Evolutionary conservation across 1,140 invertebrate species (phyloP), one percentile per base, ranked within the genome.

Genomic region (Oncopeltus fasciatus): DNA sequence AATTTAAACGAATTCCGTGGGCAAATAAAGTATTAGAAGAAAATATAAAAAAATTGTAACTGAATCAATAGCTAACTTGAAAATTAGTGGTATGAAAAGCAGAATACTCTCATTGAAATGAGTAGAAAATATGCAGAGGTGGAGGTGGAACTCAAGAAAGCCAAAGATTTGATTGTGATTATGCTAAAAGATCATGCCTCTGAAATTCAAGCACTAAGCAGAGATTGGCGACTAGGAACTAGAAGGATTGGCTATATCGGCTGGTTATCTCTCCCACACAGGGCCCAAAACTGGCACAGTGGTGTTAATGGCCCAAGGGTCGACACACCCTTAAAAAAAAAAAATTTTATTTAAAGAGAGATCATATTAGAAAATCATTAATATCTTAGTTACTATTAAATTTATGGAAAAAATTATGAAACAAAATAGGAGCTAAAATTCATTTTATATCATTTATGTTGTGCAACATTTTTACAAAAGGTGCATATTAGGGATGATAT

Each of bases 1-100:
- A 58, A 28, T 20, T 27, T 66, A 14, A 20, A 62, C 38, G 47
- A 62, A 31, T 57, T 66, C 14, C 31, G 44, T 31, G 21, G 11
- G 56, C 57, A 60, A 26, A 46, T 65, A n/a, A 58, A 33, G 14
- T 58, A 58, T 18, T 44, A 65, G 38, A 59, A 67, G 49, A 56
- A 65, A 56, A 65, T 62, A 24, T 16, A 62, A 2, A 46, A 27
- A 20, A 65, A 65, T 44, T 60, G 31, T 18, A 62, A 31, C 43
- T 20, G 56, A 9, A 59, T 65, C 18, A 62, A 65, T 27, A 59
- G 33, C 14, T 43, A 61, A n/a, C 28, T 65, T 16, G 64, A 65
- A 31, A 14, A 38, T 20, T 12, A 56, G 14, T 33, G 62, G 27
- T 27, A 16, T n/a, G 60, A 65, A 47, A 61, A 46, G 4, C 26